phyloP scores from a whole-genome alignment of 1,140 invertebrate genomes.

The Drosophila lacteicornis region DNA sequence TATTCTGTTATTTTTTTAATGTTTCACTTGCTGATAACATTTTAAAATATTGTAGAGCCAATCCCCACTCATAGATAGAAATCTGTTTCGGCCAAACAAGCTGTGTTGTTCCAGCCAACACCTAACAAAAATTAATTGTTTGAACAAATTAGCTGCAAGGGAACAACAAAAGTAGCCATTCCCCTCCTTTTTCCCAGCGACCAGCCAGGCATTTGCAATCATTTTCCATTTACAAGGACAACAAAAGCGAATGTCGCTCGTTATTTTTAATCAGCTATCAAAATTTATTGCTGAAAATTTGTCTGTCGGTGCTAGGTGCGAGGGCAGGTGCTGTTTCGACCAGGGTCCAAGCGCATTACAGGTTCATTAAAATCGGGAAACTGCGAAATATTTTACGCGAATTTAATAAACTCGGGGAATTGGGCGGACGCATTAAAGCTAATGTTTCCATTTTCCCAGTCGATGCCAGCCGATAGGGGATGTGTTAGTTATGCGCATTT shows the following conservation, averaged over 20 bases:
- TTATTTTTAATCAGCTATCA: slow-evolving; percentile 79
- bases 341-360: slow-evolving; percentile 17
- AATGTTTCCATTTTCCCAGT: slow-evolving; percentile 33
- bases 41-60: slow-evolving; percentile 1
- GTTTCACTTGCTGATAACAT: neutral
- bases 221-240: slow-evolving; percentile 67
- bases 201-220: slow-evolving; percentile 53
- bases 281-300: slow-evolving; percentile 76
- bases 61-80: neutral
- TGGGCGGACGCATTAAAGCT: slow-evolving; percentile 52
- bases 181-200: slow-evolving; percentile 6
- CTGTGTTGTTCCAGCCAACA: neutral
- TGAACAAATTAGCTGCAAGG: slow-evolving; percentile 29
- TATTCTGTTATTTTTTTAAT: neutral
- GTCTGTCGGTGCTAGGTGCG: slow-evolving; percentile 44
- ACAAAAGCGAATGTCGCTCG: slow-evolving; percentile 70
- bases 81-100: slow-evolving; percentile 19
- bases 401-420: slow-evolving; percentile 57
- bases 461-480: slow-evolving; percentile 4
- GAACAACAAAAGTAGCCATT: slow-evolving; percentile 29
- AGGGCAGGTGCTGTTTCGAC: slow-evolving; percentile 39
- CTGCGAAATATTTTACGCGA: slow-evolving; percentile 52
- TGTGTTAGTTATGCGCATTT: slow-evolving; percentile 9
- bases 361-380: slow-evolving; percentile 36
- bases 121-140: slow-evolving; percentile 53